Evolutionary conservation across 2,113 vertebrate species (phyloP).

Genomic region (Salvelinus sp.): DNA sequence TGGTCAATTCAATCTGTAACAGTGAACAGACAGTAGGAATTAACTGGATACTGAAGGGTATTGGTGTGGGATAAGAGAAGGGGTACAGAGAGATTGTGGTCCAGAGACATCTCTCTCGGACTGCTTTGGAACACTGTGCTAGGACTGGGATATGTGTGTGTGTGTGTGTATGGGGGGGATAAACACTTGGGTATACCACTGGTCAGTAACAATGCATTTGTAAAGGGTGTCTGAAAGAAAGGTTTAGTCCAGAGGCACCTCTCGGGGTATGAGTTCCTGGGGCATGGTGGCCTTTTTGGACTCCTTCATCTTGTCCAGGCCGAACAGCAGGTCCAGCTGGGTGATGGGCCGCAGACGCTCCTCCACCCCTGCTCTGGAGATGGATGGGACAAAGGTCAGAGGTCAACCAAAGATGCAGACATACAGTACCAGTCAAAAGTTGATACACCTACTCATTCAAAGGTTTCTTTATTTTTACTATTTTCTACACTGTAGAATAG

Average conservation of each 20-base stretch:
- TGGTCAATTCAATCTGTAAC: neutral
- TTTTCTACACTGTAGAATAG: too few species aligned
- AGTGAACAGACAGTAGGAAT: neutral
- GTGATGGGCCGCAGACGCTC: conserved; percentile 72
- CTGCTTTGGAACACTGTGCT: too few species aligned
- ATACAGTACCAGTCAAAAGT: too few species aligned
- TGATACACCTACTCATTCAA: too few species aligned
- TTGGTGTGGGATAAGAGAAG: neutral
- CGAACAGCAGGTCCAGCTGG: conserved; percentile 78
- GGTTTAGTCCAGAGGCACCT: conserved; percentile 71
- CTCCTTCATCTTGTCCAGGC: conserved; percentile 80
- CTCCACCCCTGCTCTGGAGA: conserved; percentile 61
- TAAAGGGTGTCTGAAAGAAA: neutral
- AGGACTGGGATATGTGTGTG: too few species aligned
- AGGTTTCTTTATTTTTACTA: too few species aligned
- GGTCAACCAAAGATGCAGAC: neutral
- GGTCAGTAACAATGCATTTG: neutral
- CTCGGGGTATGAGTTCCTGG: conserved; percentile 32
- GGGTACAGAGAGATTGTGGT: neutral
- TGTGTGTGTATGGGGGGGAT: too few species aligned
- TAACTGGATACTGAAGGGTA: neutral
- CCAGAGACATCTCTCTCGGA: too few species aligned
- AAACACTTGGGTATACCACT: neutral
- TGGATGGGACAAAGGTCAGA: conserved; percentile 20
- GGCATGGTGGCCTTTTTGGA: conserved; percentile 67